Conservation (phyloP, 2,113 vertebrate species). For the Platysternon megacephalum region DNA sequence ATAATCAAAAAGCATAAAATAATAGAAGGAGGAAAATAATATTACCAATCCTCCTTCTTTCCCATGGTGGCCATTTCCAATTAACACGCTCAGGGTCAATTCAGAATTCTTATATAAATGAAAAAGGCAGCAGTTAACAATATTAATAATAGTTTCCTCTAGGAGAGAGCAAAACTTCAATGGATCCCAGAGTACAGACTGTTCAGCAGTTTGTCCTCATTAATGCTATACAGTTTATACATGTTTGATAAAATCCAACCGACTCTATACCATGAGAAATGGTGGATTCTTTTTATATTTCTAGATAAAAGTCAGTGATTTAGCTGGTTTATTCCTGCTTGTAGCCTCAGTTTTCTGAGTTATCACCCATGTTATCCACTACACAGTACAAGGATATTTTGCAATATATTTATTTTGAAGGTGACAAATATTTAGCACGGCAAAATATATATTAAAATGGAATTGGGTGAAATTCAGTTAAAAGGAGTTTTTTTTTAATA, state of each 20-base stretch:
- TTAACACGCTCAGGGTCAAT: neutral
- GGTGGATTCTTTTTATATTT: rapidly evolving
- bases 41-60: neutral
- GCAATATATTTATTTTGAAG: neutral
- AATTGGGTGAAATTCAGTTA: slow-evolving; percentile 16
- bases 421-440: neutral
- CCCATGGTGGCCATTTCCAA: neutral
- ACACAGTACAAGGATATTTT: neutral
- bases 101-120: neutral
- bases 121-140: neutral
- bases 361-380: neutral
- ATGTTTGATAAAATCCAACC: neutral
- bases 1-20: neutral
- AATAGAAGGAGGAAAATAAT: neutral
- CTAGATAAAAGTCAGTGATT: neutral
- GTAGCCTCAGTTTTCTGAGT: slow-evolving; percentile 21
- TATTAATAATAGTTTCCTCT: neutral
- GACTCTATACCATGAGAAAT: neutral
- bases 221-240: neutral
- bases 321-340: slow-evolving; percentile 2
- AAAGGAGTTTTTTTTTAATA: neutral
- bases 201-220: neutral
- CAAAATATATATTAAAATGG: neutral
- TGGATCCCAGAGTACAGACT: rapidly evolving
- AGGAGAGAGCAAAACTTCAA: neutral